Conservation (phyloP, 2,113 vertebrate species). For the Cinclus mexicanus region DNA sequence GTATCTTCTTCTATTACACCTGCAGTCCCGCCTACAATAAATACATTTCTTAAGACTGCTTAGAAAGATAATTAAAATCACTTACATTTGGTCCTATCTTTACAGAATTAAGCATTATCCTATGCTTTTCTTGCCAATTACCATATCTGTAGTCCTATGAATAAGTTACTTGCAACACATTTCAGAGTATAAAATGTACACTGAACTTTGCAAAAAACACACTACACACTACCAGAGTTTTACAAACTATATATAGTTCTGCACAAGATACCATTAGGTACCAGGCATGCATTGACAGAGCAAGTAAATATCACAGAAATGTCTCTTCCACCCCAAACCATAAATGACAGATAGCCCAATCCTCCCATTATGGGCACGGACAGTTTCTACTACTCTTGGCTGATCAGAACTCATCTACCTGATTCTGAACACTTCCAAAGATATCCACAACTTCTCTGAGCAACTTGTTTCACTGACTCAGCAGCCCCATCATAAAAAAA, state of each 20-base stretch:
- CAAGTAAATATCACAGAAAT: neutral
- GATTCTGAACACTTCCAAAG: neutral
- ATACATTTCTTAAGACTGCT: neutral
- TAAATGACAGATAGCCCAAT: neutral
- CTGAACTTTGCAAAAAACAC: neutral
- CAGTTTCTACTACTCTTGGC: neutral
- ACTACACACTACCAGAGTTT: neutral
- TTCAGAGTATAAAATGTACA: neutral
- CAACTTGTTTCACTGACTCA: neutral
- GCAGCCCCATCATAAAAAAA: accelerated
- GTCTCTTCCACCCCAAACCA: neutral
- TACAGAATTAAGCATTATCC: neutral
- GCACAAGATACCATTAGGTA: neutral
- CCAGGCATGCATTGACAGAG: neutral
- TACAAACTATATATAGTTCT: neutral
- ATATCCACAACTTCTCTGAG: neutral
- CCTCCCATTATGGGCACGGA: accelerated
- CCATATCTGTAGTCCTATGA: neutral
- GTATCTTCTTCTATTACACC: neutral
- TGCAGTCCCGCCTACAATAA: neutral
- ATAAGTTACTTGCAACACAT: neutral
- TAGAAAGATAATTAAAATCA: neutral
- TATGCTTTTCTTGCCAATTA: neutral
- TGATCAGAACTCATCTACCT: neutral
- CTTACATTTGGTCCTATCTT: neutral